A percentile compares a stretch with the other conserved stretches of the same genome.
Evolutionary conservation across 2,797 vertebrate genomes (phyloP).

Genomic region (Manis crassicaudata): DNA sequence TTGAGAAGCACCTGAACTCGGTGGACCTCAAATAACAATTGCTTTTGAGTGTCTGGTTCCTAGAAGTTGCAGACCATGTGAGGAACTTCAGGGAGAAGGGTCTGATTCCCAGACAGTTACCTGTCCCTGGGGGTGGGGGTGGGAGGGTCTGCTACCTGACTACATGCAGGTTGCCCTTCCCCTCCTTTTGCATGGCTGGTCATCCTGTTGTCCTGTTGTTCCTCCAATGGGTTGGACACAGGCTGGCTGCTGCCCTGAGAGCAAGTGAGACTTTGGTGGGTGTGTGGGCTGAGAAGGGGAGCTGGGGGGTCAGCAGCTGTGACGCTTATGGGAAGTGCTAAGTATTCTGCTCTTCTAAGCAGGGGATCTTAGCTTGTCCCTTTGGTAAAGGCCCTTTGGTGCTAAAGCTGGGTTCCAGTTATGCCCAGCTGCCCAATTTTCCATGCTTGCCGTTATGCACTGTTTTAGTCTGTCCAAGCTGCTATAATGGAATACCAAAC

Average conservation of each 20-base stretch:
- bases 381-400: not conserved
- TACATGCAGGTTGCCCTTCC: not conserved
- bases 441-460: rapidly evolving
- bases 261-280: not conserved
- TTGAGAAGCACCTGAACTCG: not conserved
- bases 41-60: not conserved
- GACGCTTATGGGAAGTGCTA: not conserved
- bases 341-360: not conserved
- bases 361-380: not conserved
- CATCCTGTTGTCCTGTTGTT: not conserved
- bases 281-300: not conserved
- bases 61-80: not conserved
- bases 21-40: not conserved
- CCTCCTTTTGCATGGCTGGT: not conserved
- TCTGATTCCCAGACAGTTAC: not conserved
- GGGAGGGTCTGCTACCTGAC: too few relatives aligned
- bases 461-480: not conserved
- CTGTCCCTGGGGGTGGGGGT: not conserved
- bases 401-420: not conserved
- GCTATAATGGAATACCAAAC: not conserved
- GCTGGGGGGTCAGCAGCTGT: not conserved
- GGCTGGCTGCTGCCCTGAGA: not conserved
- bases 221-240: not conserved
- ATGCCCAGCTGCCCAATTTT: not conserved
- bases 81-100: not conserved